Conservation (phyloP, 2,113 vertebrate species). For the Hystrix brachyura region DNA sequence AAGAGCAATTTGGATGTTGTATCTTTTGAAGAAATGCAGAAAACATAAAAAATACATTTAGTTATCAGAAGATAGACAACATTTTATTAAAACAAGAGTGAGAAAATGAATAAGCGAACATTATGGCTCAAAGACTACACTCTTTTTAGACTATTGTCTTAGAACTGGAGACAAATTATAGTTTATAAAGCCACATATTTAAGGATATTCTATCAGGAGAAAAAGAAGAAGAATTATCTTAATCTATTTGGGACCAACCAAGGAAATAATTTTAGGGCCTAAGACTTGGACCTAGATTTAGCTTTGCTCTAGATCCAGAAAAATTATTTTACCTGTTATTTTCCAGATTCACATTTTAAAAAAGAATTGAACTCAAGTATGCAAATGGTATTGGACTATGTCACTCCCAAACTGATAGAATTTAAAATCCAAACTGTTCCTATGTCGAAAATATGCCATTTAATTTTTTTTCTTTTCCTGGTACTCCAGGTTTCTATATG, state of each 20-base stretch:
- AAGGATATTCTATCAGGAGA: neutral
- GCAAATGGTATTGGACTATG: neutral
- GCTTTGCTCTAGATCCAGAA: conserved; percentile 35
- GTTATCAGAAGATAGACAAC: neutral
- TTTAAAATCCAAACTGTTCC: conserved; percentile 48
- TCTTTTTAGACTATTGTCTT: neutral
- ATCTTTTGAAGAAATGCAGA: neutral
- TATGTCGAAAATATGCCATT: conserved; percentile 31
- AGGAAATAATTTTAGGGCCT: neutral
- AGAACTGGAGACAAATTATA: conserved; percentile 48
- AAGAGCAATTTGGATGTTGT: neutral
- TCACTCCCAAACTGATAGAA: conserved; percentile 29
- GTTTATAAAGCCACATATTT: neutral
- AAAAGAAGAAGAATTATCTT: neutral
- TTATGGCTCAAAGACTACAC: neutral
- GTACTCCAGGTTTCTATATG: neutral
- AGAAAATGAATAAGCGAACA: neutral
- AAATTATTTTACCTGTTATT: neutral
- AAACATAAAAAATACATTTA: neutral
- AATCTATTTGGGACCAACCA: neutral
- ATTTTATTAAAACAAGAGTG: conserved; percentile 16
- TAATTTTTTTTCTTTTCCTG: conserved; percentile 36
- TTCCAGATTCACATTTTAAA: conserved; percentile 7
- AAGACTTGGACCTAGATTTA: conserved; percentile 2
- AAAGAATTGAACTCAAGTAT: conserved; percentile 12